These are phyloP conservation scores for Misgurnus anguillicaudatus DNA, from an alignment of 2,113 vertebrate species.

Conservation along the genomic window DNA sequence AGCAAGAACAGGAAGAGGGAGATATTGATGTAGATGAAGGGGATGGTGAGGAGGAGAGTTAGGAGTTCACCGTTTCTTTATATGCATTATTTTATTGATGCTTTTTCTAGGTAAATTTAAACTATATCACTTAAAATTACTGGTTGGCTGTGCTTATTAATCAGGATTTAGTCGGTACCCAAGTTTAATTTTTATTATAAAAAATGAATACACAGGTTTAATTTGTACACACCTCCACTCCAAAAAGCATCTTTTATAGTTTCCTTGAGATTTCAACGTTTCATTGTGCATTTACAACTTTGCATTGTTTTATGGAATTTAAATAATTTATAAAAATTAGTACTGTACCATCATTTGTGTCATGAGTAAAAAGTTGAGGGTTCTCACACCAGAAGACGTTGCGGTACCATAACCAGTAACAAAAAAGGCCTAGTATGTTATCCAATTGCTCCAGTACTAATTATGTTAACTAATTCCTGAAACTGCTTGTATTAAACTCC, in stretches of 20 bases:
- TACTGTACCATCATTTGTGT: neutral
- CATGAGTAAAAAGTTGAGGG: neutral
- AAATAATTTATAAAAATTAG: neutral
- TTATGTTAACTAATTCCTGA: neutral
- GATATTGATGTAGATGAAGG: conserved; percentile 53
- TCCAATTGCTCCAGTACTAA: too few relatives aligned
- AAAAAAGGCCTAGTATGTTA: too few relatives aligned
- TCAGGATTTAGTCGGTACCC: neutral
- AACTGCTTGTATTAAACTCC: neutral
- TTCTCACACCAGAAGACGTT: neutral
- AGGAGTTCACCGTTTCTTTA: conserved; percentile 52
- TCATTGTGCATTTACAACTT: neutral
- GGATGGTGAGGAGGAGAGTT: conserved; percentile 60
- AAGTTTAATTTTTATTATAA: neutral
- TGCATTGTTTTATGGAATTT: too few relatives aligned
- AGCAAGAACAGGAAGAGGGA: conserved; percentile 49
- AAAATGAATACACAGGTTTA: neutral
- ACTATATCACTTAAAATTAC: neutral
- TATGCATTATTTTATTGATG: conserved; percentile 61
- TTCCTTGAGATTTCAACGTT: neutral
- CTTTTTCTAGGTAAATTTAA: neutral
- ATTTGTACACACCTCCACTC: conserved; percentile 1
- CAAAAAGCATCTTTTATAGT: neutral
- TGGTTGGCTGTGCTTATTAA: conserved; percentile 1
- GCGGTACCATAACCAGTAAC: too few relatives aligned